These are phyloP conservation scores for Bombus picipes DNA, from an alignment of 1,140 invertebrate genomes.

Conservation along the genomic window DNA sequence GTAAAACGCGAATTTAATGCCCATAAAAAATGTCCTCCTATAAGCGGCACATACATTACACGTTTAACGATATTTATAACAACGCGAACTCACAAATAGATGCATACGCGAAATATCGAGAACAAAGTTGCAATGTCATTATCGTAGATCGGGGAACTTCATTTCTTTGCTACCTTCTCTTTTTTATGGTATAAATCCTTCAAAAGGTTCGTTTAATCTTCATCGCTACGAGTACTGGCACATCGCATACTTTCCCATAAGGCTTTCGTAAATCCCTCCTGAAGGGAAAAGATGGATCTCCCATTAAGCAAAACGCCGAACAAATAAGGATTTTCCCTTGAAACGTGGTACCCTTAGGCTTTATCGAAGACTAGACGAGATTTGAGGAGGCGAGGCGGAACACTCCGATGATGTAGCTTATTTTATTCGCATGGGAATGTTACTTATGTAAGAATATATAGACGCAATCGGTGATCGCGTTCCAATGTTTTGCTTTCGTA, in stretches of 20 bases:
- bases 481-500: neutral
- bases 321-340: constrained; percentile 67
- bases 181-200: neutral
- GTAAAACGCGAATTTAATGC: neutral
- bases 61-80: constrained; percentile 9
- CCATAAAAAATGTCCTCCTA: neutral
- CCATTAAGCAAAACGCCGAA: constrained; percentile 71
- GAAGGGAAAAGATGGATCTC: constrained; percentile 62
- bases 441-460: constrained; percentile 35
- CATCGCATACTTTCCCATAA: constrained; percentile 53
- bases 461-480: neutral
- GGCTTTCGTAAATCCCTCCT: constrained; percentile 58
- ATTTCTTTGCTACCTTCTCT: neutral
- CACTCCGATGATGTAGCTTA: constrained; percentile 26
- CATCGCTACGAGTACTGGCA: constrained; percentile 43
- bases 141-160: neutral
- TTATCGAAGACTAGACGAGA: constrained; percentile 60
- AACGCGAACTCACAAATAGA: neutral
- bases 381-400: constrained; percentile 63
- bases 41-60: neutral
- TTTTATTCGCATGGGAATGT: constrained; percentile 47
- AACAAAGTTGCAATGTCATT: neutral
- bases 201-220: constrained; percentile 48
- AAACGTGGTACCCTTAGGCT: constrained; percentile 44
- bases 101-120: neutral